These are phyloP conservation scores for Hemibagrus guttatus DNA, from an alignment of 2,797 vertebrate genomes.

Conservation along the genomic window DNA sequence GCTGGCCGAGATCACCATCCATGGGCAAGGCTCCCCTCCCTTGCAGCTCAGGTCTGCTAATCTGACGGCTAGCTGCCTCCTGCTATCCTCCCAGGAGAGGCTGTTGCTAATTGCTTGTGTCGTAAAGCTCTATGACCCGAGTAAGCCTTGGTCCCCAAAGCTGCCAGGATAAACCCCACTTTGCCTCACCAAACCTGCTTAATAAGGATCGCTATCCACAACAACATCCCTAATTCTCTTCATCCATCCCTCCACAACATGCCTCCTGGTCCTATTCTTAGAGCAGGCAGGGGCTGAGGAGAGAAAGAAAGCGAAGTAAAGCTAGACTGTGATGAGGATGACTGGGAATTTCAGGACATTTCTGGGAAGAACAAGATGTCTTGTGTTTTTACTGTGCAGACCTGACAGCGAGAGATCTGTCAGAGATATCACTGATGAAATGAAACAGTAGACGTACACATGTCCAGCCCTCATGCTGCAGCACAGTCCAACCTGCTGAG, in stretches of 20 bases:
- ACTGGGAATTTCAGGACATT: background rate
- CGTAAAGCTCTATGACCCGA: constrained; percentile 82
- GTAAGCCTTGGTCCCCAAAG: constrained; percentile 78
- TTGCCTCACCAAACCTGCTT: constrained; percentile 82
- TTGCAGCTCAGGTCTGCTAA: constrained; percentile 65
- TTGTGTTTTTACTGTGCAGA: too few species aligned
- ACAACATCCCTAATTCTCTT: constrained; percentile 51
- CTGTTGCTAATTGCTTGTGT: constrained; percentile 81
- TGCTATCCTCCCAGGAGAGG: constrained; percentile 67
- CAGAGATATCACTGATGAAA: background rate
- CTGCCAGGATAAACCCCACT: constrained; percentile 79
- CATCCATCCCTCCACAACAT: constrained; percentile 35
- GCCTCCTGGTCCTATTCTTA: constrained; percentile 45
- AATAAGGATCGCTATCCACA: constrained; percentile 68
- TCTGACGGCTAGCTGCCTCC: constrained; percentile 75
- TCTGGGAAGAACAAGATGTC: background rate
- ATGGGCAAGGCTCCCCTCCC: constrained; percentile 46
- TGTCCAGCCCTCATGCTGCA: background rate
- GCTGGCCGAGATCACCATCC: constrained; percentile 26
- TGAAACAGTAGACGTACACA: background rate
- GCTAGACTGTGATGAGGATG: background rate
- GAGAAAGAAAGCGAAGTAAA: background rate
- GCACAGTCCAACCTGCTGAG: background rate
- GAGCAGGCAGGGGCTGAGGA: constrained; percentile 14
- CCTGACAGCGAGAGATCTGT: too few species aligned